phyloP scores from a whole-genome alignment of 2,797 vertebrate genomes.

The Novumbra hubbsi region DNA sequence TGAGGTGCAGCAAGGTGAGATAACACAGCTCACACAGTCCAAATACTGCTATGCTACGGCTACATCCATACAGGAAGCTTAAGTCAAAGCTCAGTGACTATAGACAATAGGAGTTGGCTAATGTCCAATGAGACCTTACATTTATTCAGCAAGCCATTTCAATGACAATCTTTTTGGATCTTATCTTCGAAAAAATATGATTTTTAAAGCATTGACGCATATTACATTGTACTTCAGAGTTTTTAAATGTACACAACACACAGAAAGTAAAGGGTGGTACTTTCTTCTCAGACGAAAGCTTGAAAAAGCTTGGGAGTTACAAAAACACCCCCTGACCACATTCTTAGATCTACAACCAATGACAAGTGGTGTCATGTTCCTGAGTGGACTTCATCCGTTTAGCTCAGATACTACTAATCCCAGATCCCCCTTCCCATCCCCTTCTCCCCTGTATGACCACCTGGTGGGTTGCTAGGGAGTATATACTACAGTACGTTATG shows the following conservation, averaged over 20 bases:
- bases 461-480: no score
- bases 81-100: background rate
- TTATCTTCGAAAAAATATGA: background rate
- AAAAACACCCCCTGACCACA: background rate
- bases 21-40: conserved; percentile 7
- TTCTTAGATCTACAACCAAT: background rate
- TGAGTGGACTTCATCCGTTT: background rate
- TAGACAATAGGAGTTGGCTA: background rate
- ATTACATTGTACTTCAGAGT: background rate
- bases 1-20: conserved; percentile 1
- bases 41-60: background rate
- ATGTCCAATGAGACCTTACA: background rate
- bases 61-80: background rate
- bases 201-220: background rate
- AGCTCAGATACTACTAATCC: background rate
- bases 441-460: background rate
- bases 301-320: no score
- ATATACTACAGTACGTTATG: background rate
- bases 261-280: background rate
- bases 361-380: conserved; percentile 2
- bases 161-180: background rate
- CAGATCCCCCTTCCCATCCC: background rate
- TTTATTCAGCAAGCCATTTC: background rate
- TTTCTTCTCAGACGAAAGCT: background rate
- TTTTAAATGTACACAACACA: background rate